phyloP scores from a whole-genome alignment of 2,113 vertebrate genomes.

The Sturnira hondurensis region DNA sequence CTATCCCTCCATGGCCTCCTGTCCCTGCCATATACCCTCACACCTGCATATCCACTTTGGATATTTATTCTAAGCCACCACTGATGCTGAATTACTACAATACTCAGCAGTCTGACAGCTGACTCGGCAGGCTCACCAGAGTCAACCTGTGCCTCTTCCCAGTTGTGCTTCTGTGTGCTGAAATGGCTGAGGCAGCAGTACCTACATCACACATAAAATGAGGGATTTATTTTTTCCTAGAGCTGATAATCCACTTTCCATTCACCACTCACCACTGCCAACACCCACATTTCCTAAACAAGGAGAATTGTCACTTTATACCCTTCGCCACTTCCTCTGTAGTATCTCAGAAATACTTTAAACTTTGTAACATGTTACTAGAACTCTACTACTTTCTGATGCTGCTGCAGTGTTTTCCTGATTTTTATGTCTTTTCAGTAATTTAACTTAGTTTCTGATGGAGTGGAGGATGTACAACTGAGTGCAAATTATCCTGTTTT shows the following conservation, averaged over 20 bases:
- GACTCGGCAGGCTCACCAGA: neutral
- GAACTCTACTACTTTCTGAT: neutral
- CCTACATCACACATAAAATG: neutral
- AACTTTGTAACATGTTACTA: neutral
- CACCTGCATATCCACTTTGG: neutral
- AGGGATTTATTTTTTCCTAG: neutral
- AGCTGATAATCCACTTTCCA: neutral
- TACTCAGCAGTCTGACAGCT: rapidly evolving
- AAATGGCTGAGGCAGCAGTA: neutral
- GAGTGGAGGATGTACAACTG: neutral
- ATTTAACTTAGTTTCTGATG: neutral
- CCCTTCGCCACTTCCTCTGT: neutral
- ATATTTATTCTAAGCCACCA: neutral
- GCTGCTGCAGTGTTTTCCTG: neutral
- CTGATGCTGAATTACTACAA: neutral
- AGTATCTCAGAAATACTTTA: neutral
- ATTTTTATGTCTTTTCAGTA: neutral
- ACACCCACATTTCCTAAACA: neutral
- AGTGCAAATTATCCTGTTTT: neutral
- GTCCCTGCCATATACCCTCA: neutral
- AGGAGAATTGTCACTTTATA: neutral
- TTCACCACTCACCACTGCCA: neutral
- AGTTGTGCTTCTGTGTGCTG: neutral
- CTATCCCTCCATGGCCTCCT: neutral
- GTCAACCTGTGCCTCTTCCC: neutral